A percentile compares a stretch with the other conserved stretches of the same genome.
phyloP scores from a whole-genome alignment of 2,113 vertebrate species.

The Tichodroma muraria region DNA sequence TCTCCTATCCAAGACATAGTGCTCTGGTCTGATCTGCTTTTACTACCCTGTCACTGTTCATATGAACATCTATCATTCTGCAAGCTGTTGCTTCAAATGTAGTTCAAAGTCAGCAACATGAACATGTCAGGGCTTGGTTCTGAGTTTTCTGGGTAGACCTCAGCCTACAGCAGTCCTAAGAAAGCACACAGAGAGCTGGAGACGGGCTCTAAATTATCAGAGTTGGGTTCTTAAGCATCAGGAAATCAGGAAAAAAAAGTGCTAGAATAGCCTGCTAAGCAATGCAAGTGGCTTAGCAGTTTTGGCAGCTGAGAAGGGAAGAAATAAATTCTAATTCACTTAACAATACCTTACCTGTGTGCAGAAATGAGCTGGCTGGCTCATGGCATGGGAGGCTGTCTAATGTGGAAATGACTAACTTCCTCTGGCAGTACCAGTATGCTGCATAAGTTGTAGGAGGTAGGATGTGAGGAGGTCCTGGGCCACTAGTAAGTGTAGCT shows the following conservation, averaged over 20 bases:
- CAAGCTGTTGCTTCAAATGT: background rate
- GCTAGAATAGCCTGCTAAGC: background rate
- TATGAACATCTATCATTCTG: background rate
- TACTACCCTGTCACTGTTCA: background rate
- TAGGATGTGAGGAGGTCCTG: background rate
- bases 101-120: background rate
- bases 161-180: background rate
- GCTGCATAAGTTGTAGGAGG: background rate
- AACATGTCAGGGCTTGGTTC: background rate
- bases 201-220: background rate
- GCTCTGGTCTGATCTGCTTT: background rate
- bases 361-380: background rate
- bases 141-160: background rate
- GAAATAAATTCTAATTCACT: constrained; percentile 25
- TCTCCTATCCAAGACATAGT: background rate
- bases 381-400: background rate
- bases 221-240: background rate
- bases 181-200: background rate
- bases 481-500: background rate
- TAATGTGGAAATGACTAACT: constrained; percentile 37
- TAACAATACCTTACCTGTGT: constrained; percentile 33
- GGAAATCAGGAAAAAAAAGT: background rate
- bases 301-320: constrained; percentile 21
- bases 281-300: background rate
- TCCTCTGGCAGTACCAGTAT: background rate